Conservation (phyloP, 2,888 invertebrate genomes). For the Mythimna albipuncta region DNA sequence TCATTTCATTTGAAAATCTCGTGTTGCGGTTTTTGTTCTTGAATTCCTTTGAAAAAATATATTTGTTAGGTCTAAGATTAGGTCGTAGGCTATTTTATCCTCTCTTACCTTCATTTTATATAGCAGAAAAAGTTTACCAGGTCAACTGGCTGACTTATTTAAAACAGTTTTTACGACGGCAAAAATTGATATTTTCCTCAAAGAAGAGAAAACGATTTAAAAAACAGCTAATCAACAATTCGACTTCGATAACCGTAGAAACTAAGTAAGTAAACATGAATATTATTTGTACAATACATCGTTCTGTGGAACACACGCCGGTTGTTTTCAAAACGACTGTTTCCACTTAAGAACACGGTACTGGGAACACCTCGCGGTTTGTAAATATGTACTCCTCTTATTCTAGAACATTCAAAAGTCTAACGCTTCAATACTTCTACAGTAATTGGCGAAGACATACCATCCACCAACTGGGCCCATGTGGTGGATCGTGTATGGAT, state of each 20-base stretch:
- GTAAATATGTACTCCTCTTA: slow-evolving; percentile 72
- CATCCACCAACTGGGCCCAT: too few relatives aligned
- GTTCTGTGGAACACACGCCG: slow-evolving; percentile 74
- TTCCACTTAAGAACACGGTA: slow-evolving; percentile 78
- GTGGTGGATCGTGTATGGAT: too few relatives aligned
- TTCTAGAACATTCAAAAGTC: slow-evolving; percentile 62
- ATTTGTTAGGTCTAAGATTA: too few relatives aligned
- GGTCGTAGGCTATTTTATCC: too few relatives aligned
- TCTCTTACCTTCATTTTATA: too few relatives aligned
- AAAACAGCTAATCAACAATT: slow-evolving; percentile 26
- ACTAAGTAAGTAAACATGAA: slow-evolving; percentile 60
- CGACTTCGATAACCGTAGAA: slow-evolving; percentile 36
- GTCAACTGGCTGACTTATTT: neutral
- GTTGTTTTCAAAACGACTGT: slow-evolving; percentile 82
- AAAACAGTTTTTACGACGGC: neutral
- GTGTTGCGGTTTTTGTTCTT: too few relatives aligned
- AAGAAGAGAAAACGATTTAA: neutral
- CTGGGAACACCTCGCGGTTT: slow-evolving; percentile 73
- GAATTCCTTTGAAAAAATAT: too few relatives aligned
- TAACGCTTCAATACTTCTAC: slow-evolving; percentile 30
- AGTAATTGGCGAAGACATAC: neutral
- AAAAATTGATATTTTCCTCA: slow-evolving; percentile 12
- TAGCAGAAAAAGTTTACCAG: too few relatives aligned
- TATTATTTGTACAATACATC: slow-evolving; percentile 71
- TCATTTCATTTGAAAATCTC: too few relatives aligned